Percentiles rank a stretch among this genome's conserved stretches.
phyloP scores from a whole-genome alignment of 2,797 vertebrate species.

The Leucoraja ocellata region DNA sequence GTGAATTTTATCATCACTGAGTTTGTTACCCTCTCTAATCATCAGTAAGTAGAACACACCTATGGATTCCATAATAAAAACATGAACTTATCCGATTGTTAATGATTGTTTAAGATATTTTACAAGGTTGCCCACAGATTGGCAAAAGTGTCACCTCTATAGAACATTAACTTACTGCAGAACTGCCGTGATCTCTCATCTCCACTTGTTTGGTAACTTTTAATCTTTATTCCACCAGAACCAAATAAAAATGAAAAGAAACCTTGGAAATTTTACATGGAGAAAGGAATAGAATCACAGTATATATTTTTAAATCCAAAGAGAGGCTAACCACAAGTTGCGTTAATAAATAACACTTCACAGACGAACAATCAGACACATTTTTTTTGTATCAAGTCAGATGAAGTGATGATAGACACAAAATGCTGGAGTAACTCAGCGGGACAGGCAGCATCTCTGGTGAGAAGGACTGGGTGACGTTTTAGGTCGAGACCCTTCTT shows the following conservation, averaged over 20 bases:
- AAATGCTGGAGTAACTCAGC: too few relatives aligned
- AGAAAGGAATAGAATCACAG: background rate
- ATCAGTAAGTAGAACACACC: background rate
- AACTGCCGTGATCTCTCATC: background rate
- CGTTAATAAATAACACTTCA: background rate
- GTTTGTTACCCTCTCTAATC: background rate
- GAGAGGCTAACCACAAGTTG: background rate
- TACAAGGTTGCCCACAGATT: background rate
- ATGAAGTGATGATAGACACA: background rate
- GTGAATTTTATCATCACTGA: background rate
- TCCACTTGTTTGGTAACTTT: too few relatives aligned
- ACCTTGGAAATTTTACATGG: background rate
- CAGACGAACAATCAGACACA: background rate
- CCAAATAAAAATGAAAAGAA: background rate
- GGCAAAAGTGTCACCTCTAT: background rate
- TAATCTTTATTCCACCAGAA: background rate
- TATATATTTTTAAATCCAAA: background rate
- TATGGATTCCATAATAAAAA: background rate
- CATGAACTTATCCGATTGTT: background rate
- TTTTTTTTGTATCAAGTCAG: background rate
- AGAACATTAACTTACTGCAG: background rate
- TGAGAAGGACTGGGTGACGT: too few relatives aligned
- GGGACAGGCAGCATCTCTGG: too few relatives aligned
- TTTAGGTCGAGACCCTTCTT: too few relatives aligned
- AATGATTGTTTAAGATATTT: background rate